Evolutionary conservation across 1,140 invertebrate species (phyloP), one percentile per base, ranked within the genome.

Genomic region (Gerris buenoi): DNA sequence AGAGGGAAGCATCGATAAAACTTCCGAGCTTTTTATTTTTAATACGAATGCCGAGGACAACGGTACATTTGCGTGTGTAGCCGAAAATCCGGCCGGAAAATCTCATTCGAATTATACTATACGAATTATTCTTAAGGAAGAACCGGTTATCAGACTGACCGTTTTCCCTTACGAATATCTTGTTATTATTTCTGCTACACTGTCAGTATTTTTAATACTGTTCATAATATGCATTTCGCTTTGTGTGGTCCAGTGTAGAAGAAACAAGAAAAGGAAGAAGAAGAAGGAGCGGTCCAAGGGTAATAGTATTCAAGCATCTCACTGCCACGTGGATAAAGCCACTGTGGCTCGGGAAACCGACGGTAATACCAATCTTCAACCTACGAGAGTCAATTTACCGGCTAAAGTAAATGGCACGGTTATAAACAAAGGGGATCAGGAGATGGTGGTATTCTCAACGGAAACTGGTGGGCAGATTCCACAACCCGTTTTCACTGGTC

Each of bases 11-110:
- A 82, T 83, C 66, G 85, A 88, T 72, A 88, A 88, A 75, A 83
- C 82, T 67, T 88, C 86, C 72, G 87, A 89, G 76, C 78, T 90
- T 26, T 85, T 86, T 73, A 88, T 90, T 71, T 85, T 84, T 69
- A 88, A 89, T 74, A 82, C 86, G 25, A 86, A 84, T 26, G 80
- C 79, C 56, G 86, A 87, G 67, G 86, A 89, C 67, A 90, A 91
- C 70, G 90, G 90, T 1, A 88, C 85, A 2, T 93, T 89, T 73
- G 82, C 85, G 0, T 93, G 90, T 73, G 77, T 86, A 1, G 90
- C 90, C 0, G 87, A 90, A 72, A 93, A 94, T 73, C 83, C 85
- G 2, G 91, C 90, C 0, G 91, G 91, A 18, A 83, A 79, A 64
- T 80, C 84, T 0, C 82, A 84, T 66, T 84, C 86, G 1, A 92